phyloP scores from a whole-genome alignment of 2,888 invertebrate species.

The Folsomia candida region DNA sequence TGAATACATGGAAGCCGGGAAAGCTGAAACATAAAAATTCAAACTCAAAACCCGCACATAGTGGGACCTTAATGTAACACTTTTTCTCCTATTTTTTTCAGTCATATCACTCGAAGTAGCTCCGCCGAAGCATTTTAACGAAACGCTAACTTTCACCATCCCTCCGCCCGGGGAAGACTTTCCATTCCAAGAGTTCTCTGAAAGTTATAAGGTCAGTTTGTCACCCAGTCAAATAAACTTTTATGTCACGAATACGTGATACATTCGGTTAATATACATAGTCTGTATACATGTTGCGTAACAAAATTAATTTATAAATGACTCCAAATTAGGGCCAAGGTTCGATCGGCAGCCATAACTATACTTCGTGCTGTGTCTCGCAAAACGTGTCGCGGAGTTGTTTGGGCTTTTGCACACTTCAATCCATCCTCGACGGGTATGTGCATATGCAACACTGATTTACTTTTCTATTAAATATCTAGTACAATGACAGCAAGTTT shows the following conservation, averaged over 20 bases:
- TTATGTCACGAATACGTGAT: background rate
- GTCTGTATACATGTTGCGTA: too few species aligned
- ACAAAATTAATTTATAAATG: too few species aligned
- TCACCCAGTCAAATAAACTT: background rate
- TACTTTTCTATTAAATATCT: too few species aligned
- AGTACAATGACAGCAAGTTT: too few species aligned
- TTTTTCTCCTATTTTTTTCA: slow-evolving; percentile 53
- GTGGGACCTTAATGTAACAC: too few species aligned
- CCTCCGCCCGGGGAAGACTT: slow-evolving; percentile 25
- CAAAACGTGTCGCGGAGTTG: slow-evolving; percentile 70
- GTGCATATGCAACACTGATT: too few species aligned
- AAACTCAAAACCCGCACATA: too few species aligned
- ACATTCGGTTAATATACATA: background rate
- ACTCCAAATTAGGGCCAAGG: slow-evolving; percentile 36
- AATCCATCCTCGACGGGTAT: slow-evolving; percentile 72
- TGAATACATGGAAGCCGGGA: too few species aligned
- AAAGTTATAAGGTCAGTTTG: slow-evolving; percentile 41
- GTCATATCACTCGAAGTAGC: slow-evolving; percentile 65
- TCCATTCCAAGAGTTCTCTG: slow-evolving; percentile 33
- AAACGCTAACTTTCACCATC: slow-evolving; percentile 21
- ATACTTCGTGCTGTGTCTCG: slow-evolving; percentile 73
- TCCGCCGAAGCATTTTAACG: slow-evolving; percentile 58
- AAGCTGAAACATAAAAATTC: too few species aligned
- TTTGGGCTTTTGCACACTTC: slow-evolving; percentile 78
- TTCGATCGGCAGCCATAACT: slow-evolving; percentile 63